Base-by-base conservation (phyloP, 1,140 invertebrate genomes). In the Drosophila truncata region DNA sequence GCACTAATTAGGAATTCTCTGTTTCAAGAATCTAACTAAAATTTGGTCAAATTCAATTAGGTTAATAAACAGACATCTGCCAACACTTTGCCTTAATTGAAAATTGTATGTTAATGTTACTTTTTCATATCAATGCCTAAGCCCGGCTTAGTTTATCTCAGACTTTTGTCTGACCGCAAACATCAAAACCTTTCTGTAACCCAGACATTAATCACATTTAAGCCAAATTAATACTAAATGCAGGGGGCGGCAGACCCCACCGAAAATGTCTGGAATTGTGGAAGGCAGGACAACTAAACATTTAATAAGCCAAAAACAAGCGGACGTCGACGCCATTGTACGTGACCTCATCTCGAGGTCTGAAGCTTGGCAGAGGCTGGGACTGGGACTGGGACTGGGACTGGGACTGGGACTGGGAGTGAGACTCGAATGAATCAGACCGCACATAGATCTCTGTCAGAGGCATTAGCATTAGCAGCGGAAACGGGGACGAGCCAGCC, bases 381-480 rank as follows among this genome's bases (percentile, higher is more conserved):
- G 39, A 37, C 54, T 58, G 55, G 20, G 20, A 9, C 52, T 35
- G 29, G 13, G 72, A 11, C 41, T 54, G 71, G n/a, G 35, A 23
- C 25, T 44, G 67, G 8, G 60, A 31, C 49, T 69, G 67, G 46
- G 75, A 70, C n/a, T n/a, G n/a, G n/a, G n/a, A n/a, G n/a, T n/a
- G n/a, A n/a, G n/a, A n/a, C 63, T 65, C 41, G 59, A 78, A 88
- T 81, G 85, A 90, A 88, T 88, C 71, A 84, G 73, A 84, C 80
- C 85, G 78, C 84, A 84, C 80, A 90, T 84, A 88, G 81, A 90
- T 88, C 84, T 81, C 66, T 81, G 80, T 79, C 84, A 88, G 70
- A 63, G 85, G 80, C 73, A 88, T 84, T 83, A 78, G 85, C 80
- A 88, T 83, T 88, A 86, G 75, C 65, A 65, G 66, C 58, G 74